Base-by-base conservation (phyloP, 1,140 invertebrate genomes). In the Papilio helenus region DNA sequence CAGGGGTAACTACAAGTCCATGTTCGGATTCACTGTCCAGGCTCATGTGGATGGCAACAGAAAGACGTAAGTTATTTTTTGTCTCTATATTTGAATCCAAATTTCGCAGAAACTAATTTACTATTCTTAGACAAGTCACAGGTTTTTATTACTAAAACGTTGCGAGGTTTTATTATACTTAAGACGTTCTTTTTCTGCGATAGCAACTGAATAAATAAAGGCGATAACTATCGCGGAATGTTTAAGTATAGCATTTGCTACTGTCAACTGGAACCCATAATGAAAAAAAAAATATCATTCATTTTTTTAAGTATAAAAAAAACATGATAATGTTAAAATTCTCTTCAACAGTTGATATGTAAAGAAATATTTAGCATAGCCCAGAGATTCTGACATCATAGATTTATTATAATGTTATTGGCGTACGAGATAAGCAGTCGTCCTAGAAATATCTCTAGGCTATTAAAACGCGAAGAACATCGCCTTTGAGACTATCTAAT, bases 21-120 rank as follows among this genome's bases (percentile, higher is more conserved):
- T 94, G 93, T 94, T 94, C 83, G 93, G 93, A 87, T 93, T 93
- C 85, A 92, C 93, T 5, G 93, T 94, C 34, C 93, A 94, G 82
- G 86, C 90, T 8, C 93, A 94, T 78, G 87, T 93, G 46, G 90
- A 93, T 51, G 89, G 90, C 7, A 88, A 90, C 76, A 80, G 88
- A 77, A 93, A 93, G 88, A 94, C 92, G 93, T 94, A 86, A 93
- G 93, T 94, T 82, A 23, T 81, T 81, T 42, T 76, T 23, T 65
- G n/a, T 51, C 14, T n/a, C 71, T 72, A 68, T 68, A 10, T 42
- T 10, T 44, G 42, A 46, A 65, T 65, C 39, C 5, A 72, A 42
- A 72, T 72, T 72, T 72, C 34, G 14, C 20, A 42, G 3, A 65
- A 29, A 65, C 4, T 68, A 14, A 29, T 16, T 34, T 34, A 34